A percentile compares a stretch with the other conserved stretches of the same genome.
These are phyloP conservation scores for Tragelaphus imberbis DNA, from an alignment of 2,113 vertebrate species.

Conservation along the genomic window DNA sequence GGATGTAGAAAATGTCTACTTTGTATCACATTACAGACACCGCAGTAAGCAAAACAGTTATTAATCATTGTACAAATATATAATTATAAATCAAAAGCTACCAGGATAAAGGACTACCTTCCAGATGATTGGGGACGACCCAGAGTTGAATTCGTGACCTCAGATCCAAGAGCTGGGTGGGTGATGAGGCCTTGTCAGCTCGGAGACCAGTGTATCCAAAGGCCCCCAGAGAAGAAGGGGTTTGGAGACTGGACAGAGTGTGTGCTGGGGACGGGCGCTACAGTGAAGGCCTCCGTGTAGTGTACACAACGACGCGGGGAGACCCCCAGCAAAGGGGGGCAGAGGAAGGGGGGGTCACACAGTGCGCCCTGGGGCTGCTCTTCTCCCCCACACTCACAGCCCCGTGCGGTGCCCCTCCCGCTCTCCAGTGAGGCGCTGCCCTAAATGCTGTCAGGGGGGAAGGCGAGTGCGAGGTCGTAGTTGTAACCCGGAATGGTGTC, in stretches of 20 bases:
- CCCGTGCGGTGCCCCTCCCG: not conserved
- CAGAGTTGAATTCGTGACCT: accelerated
- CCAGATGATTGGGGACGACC: not conserved
- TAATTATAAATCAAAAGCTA: not conserved
- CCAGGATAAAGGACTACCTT: not conserved
- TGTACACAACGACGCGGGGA: accelerated
- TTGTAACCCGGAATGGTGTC: conserved; percentile 80
- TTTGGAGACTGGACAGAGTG: not conserved
- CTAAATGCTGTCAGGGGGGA: conserved; percentile 85
- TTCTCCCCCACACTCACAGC: not conserved
- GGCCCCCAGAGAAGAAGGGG: not conserved
- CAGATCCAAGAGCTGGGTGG: not conserved
- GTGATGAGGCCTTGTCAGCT: not conserved
- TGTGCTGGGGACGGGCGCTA: not conserved
- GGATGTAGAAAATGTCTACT: not conserved
- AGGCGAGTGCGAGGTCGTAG: conserved; percentile 90
- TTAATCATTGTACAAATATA: not conserved
- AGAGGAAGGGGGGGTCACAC: not conserved
- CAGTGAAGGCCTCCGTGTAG: not conserved
- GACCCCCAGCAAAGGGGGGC: not conserved
- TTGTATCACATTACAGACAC: not conserved
- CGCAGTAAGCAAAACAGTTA: not conserved
- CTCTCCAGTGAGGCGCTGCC: not conserved
- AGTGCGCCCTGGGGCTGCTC: accelerated
- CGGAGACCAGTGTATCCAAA: not conserved